Base-by-base conservation (phyloP, 1,140 invertebrate genomes). In the Heliconius hewitsoni region DNA sequence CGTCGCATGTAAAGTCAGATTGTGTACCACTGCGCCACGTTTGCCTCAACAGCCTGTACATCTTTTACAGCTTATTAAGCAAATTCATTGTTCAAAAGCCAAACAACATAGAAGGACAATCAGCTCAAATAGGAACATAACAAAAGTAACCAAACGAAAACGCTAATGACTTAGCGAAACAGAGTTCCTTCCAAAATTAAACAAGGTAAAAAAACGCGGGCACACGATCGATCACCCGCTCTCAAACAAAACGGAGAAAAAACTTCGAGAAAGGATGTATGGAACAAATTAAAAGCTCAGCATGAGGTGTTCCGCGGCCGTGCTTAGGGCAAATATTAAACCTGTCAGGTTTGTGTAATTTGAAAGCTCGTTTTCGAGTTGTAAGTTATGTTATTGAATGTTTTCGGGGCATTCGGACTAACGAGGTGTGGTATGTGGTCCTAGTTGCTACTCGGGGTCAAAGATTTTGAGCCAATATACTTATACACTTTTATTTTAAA, bases 231-330 rank as follows among this genome's bases (percentile, higher is more conserved):
- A 93, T 92, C 92, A 93, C 88, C 42, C 85, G 83, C 84, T 82
- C 83, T 83, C 89, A 91, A 91, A 93, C 87, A 91, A 90, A 93
- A 93, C 89, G 89, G 84, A 91, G 88, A 92, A 90, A 93, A 79
- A 91, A 89, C 82, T 84, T 90, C 90, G 88, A 87, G 89, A 90
- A 91, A 91, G 87, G 91, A 93, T 92, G 91, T 87, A 91, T 91
- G 90, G 91, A 94, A 92, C 91, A 94, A 94, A 94, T 94, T 94
- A 94, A 93, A 93, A 89, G 90, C 91, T 85, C 93, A 93, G 93
- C 93, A 87, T 94, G 93, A 91, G 91, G 88, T 88, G 87, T 88
- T 83, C 88, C 82, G 87, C 82, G 85, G 78, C 83, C 85, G 60
- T 46, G 87, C 90, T 89, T 84, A 93, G 87, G 90, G 92, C 91